These are phyloP conservation scores for Laupala kohalensis DNA, from an alignment of 1,140 invertebrate species.

Conservation along the genomic window DNA sequence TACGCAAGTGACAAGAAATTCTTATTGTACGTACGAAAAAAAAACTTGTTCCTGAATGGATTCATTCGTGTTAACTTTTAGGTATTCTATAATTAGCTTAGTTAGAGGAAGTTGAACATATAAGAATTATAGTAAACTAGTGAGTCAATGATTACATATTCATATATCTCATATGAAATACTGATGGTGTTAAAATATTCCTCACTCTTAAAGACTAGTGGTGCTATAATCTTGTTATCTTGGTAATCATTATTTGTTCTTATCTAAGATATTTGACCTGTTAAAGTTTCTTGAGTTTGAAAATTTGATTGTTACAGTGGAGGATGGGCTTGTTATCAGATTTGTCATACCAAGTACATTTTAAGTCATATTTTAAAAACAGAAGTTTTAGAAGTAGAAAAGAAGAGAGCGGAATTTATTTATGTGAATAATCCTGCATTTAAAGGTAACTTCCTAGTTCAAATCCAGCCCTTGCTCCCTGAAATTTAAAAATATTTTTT, in stretches of 20 bases:
- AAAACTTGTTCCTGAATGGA: no score
- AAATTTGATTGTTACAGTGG: not conserved
- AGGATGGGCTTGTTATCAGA: conserved; percentile 6
- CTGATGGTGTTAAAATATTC: not conserved
- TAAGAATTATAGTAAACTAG: no score
- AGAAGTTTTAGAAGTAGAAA: conserved; percentile 27
- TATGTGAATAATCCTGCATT: conserved; percentile 29
- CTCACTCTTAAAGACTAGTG: not conserved
- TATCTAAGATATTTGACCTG: not conserved
- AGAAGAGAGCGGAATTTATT: conserved; percentile 29
- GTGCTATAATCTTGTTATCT: not conserved
- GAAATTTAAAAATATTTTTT: not conserved
- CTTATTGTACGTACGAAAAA: no score
- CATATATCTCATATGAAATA: no score
- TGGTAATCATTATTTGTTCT: conserved; percentile 13
- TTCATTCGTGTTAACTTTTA: no score
- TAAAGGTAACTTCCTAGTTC: no score
- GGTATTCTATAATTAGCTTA: no score
- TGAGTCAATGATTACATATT: no score
- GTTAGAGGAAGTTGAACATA: no score
- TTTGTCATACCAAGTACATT: not conserved
- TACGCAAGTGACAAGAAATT: no score
- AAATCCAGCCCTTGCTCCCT: no score
- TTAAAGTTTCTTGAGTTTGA: not conserved
- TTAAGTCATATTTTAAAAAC: conserved; percentile 10